Evolutionary conservation across 2,888 invertebrate genomes (phyloP).

Genomic region (Drosophila rubida): DNA sequence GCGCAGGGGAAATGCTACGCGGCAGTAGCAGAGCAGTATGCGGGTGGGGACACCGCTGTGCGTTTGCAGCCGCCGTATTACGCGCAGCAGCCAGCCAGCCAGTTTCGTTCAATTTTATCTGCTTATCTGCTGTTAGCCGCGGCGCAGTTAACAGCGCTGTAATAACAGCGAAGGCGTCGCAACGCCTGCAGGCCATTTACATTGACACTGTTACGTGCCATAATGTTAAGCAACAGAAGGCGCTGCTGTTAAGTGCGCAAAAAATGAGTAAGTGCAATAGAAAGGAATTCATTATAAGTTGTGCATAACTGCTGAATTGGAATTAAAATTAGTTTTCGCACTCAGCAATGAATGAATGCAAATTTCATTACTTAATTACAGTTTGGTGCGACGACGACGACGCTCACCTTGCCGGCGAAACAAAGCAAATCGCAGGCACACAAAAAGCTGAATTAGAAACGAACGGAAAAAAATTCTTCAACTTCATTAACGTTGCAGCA

Average conservation of each 20-base stretch:
- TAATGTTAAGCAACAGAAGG: conserved; percentile 22
- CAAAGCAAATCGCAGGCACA: conserved; percentile 25
- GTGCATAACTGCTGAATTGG: conserved; percentile 6
- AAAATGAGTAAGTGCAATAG: neutral
- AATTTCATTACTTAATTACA: conserved; percentile 26
- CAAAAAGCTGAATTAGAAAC: conserved; percentile 36
- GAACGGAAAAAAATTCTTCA: conserved; percentile 60
- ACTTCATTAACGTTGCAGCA: conserved; percentile 74
- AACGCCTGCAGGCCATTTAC: conserved; percentile 40
- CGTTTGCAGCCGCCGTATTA: conserved; percentile 49
- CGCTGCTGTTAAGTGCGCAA: conserved; percentile 1
- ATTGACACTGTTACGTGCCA: conserved; percentile 50
- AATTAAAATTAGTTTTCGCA: conserved; percentile 11
- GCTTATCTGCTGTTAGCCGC: conserved; percentile 46
- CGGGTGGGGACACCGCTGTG: conserved; percentile 11
- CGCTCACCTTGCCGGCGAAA: conserved; percentile 19
- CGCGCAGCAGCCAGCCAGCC: conserved; percentile 1
- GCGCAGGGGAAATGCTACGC: conserved; percentile 54
- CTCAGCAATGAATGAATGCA: conserved; percentile 5
- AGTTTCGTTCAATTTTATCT: conserved; percentile 75
- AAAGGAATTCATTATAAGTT: neutral
- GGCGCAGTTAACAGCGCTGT: conserved; percentile 32
- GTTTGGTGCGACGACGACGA: neutral
- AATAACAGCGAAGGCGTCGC: conserved; percentile 36
- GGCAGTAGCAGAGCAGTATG: conserved; percentile 6